Evolutionary conservation across 1,140 invertebrate genomes (phyloP).

Genomic region (Tetragonula clypearis): DNA sequence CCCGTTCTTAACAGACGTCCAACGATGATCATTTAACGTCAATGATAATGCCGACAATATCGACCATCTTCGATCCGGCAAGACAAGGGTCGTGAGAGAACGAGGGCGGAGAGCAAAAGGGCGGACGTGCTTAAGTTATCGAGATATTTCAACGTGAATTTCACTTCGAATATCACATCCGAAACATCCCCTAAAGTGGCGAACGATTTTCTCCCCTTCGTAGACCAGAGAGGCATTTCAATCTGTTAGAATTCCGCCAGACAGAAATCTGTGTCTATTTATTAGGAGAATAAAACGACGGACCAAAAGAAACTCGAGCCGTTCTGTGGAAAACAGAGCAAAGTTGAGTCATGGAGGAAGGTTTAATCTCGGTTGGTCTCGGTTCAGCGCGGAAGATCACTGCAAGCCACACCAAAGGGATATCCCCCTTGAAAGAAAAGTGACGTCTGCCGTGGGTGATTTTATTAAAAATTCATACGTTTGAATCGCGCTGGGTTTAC

Average conservation of each 20-base stretch:
- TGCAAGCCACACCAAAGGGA: neutral
- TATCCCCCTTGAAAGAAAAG: conserved; percentile 20
- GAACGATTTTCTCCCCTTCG: conserved; percentile 3
- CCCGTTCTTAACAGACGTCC: conserved; percentile 54
- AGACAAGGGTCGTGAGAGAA: no score
- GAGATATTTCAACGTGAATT: conserved; percentile 27
- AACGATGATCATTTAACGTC: conserved; percentile 66
- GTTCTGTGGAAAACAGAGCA: no score
- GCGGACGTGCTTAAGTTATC: conserved; percentile 49
- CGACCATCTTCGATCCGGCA: no score
- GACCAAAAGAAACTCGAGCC: neutral
- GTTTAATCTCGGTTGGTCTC: conserved; percentile 7
- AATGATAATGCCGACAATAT: conserved; percentile 55
- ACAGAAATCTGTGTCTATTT: neutral
- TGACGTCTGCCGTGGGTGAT: conserved; percentile 59
- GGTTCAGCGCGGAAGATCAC: neutral
- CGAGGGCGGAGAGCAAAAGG: conserved; percentile 5
- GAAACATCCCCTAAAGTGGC: conserved; percentile 8
- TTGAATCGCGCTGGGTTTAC: conserved; percentile 57
- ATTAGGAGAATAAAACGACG: conserved; percentile 14
- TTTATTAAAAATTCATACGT: conserved; percentile 73
- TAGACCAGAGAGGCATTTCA: neutral
- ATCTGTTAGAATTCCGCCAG: neutral
- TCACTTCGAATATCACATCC: conserved; percentile 16
- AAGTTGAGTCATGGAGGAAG: neutral